Evolutionary conservation across 2,113 vertebrate genomes (phyloP), one percentile per base, ranked within the genome.

Genomic region (Cyprinodon tularosa): DNA sequence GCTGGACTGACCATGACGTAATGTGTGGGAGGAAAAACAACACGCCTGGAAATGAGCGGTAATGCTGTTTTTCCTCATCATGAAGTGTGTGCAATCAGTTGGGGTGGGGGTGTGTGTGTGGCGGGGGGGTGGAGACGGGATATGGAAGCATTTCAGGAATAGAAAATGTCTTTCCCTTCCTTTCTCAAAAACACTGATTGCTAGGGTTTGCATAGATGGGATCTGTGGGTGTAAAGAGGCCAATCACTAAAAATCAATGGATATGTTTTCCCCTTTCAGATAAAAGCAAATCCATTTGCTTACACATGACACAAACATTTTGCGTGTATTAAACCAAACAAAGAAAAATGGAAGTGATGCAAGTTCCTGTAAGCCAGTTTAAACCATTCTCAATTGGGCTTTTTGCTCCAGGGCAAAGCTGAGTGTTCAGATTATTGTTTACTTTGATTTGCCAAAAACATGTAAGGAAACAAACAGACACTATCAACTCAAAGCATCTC

Each of bases 161-260:
- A 81, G 71, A 84, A 84, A 88, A 68, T 8, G 65, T 62, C 67
- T 62, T 82, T 80, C 70, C 68, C 72, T 78, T 81, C 67, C 40
- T 68, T 57, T 20, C 50, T 57, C 50, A 57, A 64, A 57, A 64
- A 47, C 86, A n/a, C 85, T 93, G 91, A 93, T 90, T 91, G 85
- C 83, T 63, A 76, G 66, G 86, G 83, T 88, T 91, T 78, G 83
- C 84, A 76, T 72, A 86, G 85, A 90, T 83, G 87, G 78, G 81
- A 87, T 82, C 72, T 81, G 82, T 81, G 88, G 88, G 86, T 82
- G 88, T 89, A 75, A 91, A 87, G 88, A 83, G 81, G 87, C 90
- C 89, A 89, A 89, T 90, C 88, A 88, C 88, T 82, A 76, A 76
- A 67, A 90, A 91, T 91, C 87, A 47, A 91, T 90, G 86, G 77